Conservation (phyloP, 2,797 vertebrate genomes). For the Micrastur ruficollis region DNA sequence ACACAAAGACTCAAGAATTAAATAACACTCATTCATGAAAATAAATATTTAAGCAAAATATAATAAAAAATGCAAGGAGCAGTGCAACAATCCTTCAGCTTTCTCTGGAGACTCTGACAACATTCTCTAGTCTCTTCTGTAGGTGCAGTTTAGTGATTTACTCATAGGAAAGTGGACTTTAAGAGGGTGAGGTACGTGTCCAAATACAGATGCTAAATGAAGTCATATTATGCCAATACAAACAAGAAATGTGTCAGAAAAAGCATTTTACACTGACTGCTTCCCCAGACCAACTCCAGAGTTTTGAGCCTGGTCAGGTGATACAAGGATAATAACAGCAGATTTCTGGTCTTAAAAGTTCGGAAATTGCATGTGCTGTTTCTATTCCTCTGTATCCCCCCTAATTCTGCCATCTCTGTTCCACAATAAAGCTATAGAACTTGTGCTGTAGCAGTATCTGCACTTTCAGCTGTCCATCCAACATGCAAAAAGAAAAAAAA, state of each 20-base stretch:
- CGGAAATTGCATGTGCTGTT: not conserved
- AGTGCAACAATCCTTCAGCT: not conserved
- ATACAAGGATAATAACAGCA: not conserved
- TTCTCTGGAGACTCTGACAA: not conserved
- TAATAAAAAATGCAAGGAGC: not conserved
- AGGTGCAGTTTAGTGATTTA: not conserved
- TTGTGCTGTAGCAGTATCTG: not conserved
- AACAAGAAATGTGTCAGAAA: not conserved
- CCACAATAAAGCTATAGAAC: not conserved
- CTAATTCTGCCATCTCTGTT: not conserved
- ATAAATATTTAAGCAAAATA: not conserved
- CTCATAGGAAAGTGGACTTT: not conserved
- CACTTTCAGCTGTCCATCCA: not conserved
- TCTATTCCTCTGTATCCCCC: accelerated
- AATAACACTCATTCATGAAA: not conserved
- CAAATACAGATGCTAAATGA: not conserved
- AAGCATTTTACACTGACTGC: not conserved
- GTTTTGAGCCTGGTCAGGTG: not conserved
- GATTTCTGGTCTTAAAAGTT: not conserved
- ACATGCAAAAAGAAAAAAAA: not conserved
- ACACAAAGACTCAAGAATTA: not conserved
- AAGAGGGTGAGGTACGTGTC: not conserved
- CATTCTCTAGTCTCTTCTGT: not conserved
- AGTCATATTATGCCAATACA: not conserved
- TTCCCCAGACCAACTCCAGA: not conserved